Percentiles rank a stretch among this genome's conserved stretches.
phyloP scores from a whole-genome alignment of 2,113 vertebrate species.

The Tetraodon nigroviridis region DNA sequence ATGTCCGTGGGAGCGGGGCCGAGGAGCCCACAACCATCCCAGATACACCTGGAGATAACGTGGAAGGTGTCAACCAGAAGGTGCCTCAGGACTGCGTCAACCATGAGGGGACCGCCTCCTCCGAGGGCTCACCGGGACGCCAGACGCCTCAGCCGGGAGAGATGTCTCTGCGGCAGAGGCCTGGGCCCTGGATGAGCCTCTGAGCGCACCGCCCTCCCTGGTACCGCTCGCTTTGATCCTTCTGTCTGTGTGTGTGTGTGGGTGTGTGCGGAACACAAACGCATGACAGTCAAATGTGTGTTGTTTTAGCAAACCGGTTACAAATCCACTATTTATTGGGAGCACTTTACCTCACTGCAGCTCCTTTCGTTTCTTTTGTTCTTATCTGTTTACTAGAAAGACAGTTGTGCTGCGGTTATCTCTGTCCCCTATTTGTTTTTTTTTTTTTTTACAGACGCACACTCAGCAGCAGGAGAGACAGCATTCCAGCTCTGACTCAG shows the following conservation, averaged over 20 bases:
- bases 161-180: slow-evolving; percentile 55
- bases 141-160: slow-evolving; percentile 23
- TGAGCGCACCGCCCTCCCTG: slow-evolving; percentile 25
- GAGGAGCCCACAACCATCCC: neutral
- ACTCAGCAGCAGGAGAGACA: slow-evolving; percentile 4
- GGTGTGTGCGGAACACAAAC: slow-evolving; percentile 2
- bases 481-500: slow-evolving; percentile 23
- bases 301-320: slow-evolving; percentile 15
- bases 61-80: slow-evolving; percentile 13
- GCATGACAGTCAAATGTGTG: slow-evolving; percentile 4
- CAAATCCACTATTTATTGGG: slow-evolving; percentile 5
- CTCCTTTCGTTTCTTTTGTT: slow-evolving; percentile 7
- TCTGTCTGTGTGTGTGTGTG: slow-evolving; percentile 6
- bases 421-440: slow-evolving; percentile 10
- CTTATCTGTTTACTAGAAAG: neutral
- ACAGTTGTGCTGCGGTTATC: slow-evolving; percentile 4
- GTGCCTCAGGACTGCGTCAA: slow-evolving; percentile 26
- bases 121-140: neutral
- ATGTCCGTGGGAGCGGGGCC: slow-evolving; percentile 12
- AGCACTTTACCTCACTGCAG: slow-evolving; percentile 9
- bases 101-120: slow-evolving; percentile 14
- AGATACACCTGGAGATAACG: slow-evolving; percentile 14
- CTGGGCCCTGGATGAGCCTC: slow-evolving; percentile 57
- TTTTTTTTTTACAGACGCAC: too few relatives aligned
- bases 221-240: neutral